Evolutionary conservation across 2,888 invertebrate species (phyloP).

Genomic region (Sipha maydis): DNA sequence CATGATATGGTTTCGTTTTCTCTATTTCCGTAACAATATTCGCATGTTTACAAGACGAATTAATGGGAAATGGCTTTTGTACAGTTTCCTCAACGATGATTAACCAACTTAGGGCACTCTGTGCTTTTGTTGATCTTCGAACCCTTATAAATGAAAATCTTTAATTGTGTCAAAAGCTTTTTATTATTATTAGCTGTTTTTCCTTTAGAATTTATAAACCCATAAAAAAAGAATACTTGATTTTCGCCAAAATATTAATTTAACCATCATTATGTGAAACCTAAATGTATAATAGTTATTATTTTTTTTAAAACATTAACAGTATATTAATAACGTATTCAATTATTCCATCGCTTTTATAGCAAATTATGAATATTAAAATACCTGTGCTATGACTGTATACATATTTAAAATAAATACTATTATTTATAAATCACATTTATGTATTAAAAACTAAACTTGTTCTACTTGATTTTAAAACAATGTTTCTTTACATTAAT

Average conservation of each 20-base stretch:
- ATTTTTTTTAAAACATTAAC: slow-evolving; percentile 12
- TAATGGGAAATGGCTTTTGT: slow-evolving; percentile 60
- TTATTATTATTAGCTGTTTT: slow-evolving; percentile 61
- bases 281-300: slow-evolving; percentile 8
- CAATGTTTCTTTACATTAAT: too few species aligned
- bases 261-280: slow-evolving; percentile 28
- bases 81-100: slow-evolving; percentile 58
- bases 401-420: neutral
- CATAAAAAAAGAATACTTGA: slow-evolving; percentile 49
- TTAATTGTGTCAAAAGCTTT: slow-evolving; percentile 62
- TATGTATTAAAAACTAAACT: too few species aligned
- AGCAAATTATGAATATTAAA: neutral
- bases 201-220: slow-evolving; percentile 55
- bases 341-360: neutral
- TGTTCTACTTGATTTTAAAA: too few species aligned
- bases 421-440: too few species aligned
- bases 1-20: slow-evolving; percentile 62
- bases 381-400: neutral
- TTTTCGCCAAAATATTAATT: slow-evolving; percentile 46
- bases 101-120: slow-evolving; percentile 62
- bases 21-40: slow-evolving; percentile 62
- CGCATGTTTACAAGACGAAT: slow-evolving; percentile 62
- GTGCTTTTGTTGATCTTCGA: slow-evolving; percentile 61
- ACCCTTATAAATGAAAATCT: slow-evolving; percentile 61
- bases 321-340: neutral